phyloP scores from a whole-genome alignment of 2,113 vertebrate genomes.

The Toxotes jaculatrix region DNA sequence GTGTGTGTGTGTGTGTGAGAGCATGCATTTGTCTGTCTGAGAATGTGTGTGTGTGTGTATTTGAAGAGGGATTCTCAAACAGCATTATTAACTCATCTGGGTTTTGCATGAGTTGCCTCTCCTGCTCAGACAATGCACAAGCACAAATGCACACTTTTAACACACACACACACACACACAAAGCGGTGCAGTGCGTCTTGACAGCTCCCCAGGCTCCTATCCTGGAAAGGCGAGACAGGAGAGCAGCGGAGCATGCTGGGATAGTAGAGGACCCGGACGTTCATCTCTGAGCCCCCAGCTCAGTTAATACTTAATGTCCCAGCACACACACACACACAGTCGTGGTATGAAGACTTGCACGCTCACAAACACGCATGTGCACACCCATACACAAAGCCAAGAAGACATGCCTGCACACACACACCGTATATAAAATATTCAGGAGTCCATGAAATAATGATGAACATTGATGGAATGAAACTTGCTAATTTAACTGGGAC shows the following conservation, averaged over 20 bases:
- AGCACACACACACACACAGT: slow-evolving; percentile 8
- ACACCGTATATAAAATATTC: slow-evolving; percentile 80
- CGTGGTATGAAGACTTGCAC: slow-evolving; percentile 1
- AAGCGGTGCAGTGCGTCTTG: slow-evolving; percentile 65
- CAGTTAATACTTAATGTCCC: slow-evolving; percentile 85
- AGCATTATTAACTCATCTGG: slow-evolving; percentile 80
- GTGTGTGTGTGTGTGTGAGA: slow-evolving; percentile 3
- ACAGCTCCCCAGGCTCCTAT: slow-evolving; percentile 83
- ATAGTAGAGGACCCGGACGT: slow-evolving; percentile 76
- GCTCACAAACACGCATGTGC: slow-evolving; percentile 40
- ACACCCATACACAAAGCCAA: slow-evolving; percentile 29
- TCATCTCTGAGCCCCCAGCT: slow-evolving; percentile 77
- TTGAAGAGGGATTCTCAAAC: slow-evolving; percentile 75
- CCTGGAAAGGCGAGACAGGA: slow-evolving; percentile 80
- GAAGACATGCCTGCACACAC: slow-evolving; percentile 23
- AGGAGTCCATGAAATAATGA: slow-evolving; percentile 84
- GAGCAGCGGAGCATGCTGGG: slow-evolving; percentile 78
- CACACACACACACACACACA: slow-evolving; percentile 19
- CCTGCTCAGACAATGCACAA: slow-evolving; percentile 32
- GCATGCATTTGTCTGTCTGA: slow-evolving; percentile 45
- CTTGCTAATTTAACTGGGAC: slow-evolving; percentile 83
- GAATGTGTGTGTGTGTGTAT: slow-evolving; percentile 34
- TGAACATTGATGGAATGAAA: slow-evolving; percentile 87
- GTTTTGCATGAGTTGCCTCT: slow-evolving; percentile 67
- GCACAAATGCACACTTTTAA: slow-evolving; percentile 15